Base-by-base conservation (phyloP, 2,888 invertebrate genomes). In the Orthonychiurus folsomi region DNA sequence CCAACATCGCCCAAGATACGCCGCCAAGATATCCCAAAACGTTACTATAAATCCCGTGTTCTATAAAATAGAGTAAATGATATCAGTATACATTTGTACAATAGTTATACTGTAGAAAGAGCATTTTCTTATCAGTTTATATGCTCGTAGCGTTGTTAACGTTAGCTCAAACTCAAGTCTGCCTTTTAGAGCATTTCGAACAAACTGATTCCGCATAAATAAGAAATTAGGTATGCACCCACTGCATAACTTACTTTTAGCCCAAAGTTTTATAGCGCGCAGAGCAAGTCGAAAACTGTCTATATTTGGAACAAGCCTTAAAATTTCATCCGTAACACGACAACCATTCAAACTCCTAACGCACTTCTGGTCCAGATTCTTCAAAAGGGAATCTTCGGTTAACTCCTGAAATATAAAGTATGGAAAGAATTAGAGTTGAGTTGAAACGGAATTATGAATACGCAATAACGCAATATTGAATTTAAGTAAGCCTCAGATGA, bases 1-100 rank as follows among this genome's bases (percentile, higher is more conserved):
- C 97, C 61, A 99, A 80, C 93, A 99, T 99, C 1, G 99, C 99
- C 99, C 99, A 99, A 0, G 96, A 94, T 12, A 99, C 96, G 66
- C 99, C 99, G 59, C 96, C 96, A 59, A 99, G 84, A 78, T 95
- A 99, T 53, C 99, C 99, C 73, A 99, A 81, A 0, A 90, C 91
- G 81, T 99, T 99, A 58, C 96, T 97, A 80, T 99, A 99, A 72
- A 99, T 93, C 60, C 97, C 95, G 79, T 90, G 92, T 74, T 85
- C 93, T 92, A 77, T 77, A 78, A 68, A 60, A 64, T 66, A 70
- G 56, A 65, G 63, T 64, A 69, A 65, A 66, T 37, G 15, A 9
- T 37, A 37, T 37, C n/a, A n/a, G n/a, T n/a, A n/a, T n/a, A n/a
- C n/a, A n/a, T n/a, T n/a, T n/a, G n/a, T n/a, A n/a, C n/a, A n/a